A percentile compares a stretch with the other conserved stretches of the same genome.
Evolutionary conservation across 2,113 vertebrate genomes (phyloP).

Genomic region (Callocephalon fimbriatum): DNA sequence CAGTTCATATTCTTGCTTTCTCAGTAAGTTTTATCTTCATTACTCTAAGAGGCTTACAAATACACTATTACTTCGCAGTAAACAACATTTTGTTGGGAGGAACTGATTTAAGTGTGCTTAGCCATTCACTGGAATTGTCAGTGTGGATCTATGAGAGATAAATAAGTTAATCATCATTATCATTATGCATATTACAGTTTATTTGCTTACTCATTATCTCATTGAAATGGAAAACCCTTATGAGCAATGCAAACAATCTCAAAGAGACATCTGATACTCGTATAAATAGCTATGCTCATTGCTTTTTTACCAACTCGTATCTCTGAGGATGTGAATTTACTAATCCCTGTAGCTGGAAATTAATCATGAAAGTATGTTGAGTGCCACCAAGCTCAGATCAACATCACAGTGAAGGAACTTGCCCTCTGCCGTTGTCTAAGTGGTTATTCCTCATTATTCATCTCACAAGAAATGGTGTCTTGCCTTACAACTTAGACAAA

Average conservation of each 20-base stretch:
- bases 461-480: slow-evolving; percentile 8
- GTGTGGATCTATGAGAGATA: background rate
- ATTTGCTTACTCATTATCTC: slow-evolving; percentile 8
- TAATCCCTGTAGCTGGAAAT: slow-evolving; percentile 6
- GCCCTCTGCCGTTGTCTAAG: background rate
- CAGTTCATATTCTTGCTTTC: background rate
- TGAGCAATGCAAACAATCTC: background rate
- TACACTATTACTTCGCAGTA: background rate
- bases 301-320: background rate
- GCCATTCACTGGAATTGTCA: background rate
- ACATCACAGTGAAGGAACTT: background rate
- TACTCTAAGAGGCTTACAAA: background rate
- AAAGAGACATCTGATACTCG: background rate
- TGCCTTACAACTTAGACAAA: slow-evolving; percentile 8
- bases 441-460: slow-evolving; percentile 3
- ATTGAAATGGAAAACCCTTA: slow-evolving; percentile 17
- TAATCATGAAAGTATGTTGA: background rate
- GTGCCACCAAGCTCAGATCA: background rate
- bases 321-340: background rate
- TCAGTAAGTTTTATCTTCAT: background rate
- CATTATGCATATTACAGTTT: background rate
- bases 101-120: background rate
- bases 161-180: background rate
- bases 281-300: background rate
- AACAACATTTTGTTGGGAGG: background rate